Conservation (phyloP, 2,888 invertebrate genomes). For the Trimorus sp. region DNA sequence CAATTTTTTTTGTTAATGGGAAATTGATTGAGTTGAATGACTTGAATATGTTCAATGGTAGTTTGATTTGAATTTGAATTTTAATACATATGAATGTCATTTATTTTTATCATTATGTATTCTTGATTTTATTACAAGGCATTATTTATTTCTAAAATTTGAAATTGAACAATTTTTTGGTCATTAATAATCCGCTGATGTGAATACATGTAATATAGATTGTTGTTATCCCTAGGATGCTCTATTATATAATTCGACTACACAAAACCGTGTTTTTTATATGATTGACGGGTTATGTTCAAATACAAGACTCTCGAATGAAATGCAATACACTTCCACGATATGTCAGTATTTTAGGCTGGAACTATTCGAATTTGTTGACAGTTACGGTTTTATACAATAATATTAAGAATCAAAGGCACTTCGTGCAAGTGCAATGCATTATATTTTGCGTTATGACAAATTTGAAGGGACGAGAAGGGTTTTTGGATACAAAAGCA, state of each 20-base stretch:
- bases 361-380: constrained; percentile 3
- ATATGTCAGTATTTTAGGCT: constrained; percentile 28
- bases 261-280: constrained; percentile 10
- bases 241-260: constrained; percentile 17
- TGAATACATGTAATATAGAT: constrained; percentile 49
- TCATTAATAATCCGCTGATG: constrained; percentile 29
- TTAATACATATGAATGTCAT: too few species aligned
- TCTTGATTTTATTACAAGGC: too few species aligned
- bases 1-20: too few species aligned
- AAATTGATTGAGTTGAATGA: too few species aligned
- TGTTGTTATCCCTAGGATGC: constrained; percentile 32
- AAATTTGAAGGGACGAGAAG: constrained; percentile 21
- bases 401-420: constrained; percentile 7
- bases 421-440: constrained; percentile 46
- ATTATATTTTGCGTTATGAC: constrained; percentile 30
- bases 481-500: constrained; percentile 42
- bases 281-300: constrained; percentile 32
- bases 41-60: too few species aligned
- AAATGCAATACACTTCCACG: constrained; percentile 51
- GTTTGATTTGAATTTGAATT: too few species aligned
- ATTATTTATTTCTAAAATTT: too few species aligned
- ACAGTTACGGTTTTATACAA: constrained; percentile 8
- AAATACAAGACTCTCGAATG: constrained; percentile 23
- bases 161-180: constrained; percentile 23
- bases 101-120: too few species aligned